Percentiles rank a stretch among this genome's conserved stretches.
Conservation (phyloP, 2,888 invertebrate species). For the Drosophila peninsularis region DNA sequence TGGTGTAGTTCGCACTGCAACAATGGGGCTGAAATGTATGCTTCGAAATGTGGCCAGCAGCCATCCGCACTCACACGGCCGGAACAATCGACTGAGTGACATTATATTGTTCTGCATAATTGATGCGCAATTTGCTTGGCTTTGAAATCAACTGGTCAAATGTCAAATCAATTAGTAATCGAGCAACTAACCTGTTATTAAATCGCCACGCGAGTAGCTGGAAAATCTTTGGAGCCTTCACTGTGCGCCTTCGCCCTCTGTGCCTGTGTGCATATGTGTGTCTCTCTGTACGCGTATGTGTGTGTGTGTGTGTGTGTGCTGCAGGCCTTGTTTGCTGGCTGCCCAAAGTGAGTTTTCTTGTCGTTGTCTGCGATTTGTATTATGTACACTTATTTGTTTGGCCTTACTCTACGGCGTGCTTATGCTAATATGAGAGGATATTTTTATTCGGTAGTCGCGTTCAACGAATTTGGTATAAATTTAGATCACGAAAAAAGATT, state of each 20-base stretch:
- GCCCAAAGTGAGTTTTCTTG: slow-evolving; percentile 50
- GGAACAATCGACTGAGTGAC: slow-evolving; percentile 40
- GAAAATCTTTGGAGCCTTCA: slow-evolving; percentile 17
- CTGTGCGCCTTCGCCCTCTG: background rate
- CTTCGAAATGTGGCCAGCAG: slow-evolving; percentile 25
- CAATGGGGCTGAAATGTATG: slow-evolving; percentile 27
- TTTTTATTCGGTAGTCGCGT: slow-evolving; percentile 14
- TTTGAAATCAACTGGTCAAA: slow-evolving; percentile 21
- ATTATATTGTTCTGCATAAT: slow-evolving; percentile 73
- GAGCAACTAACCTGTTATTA: slow-evolving; percentile 53
- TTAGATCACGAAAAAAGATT: slow-evolving; percentile 13
- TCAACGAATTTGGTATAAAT: background rate
- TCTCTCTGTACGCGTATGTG: background rate
- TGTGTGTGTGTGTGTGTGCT: slow-evolving; percentile 1
- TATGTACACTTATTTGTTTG: slow-evolving; percentile 35
- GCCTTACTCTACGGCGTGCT: slow-evolving; percentile 14
- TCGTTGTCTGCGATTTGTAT: slow-evolving; percentile 36
- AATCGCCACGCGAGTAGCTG: slow-evolving; percentile 33
- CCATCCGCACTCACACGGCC: slow-evolving; percentile 3
- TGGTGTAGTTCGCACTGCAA: slow-evolving; percentile 16
- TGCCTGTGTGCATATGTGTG: slow-evolving; percentile 9
- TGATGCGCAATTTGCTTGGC: slow-evolving; percentile 51
- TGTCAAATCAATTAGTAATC: slow-evolving; percentile 39
- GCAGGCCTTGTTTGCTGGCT: slow-evolving; percentile 30
- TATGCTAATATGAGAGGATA: slow-evolving; percentile 8